Base-by-base conservation (phyloP, 2,113 vertebrate species). In the Galbula dea region DNA sequence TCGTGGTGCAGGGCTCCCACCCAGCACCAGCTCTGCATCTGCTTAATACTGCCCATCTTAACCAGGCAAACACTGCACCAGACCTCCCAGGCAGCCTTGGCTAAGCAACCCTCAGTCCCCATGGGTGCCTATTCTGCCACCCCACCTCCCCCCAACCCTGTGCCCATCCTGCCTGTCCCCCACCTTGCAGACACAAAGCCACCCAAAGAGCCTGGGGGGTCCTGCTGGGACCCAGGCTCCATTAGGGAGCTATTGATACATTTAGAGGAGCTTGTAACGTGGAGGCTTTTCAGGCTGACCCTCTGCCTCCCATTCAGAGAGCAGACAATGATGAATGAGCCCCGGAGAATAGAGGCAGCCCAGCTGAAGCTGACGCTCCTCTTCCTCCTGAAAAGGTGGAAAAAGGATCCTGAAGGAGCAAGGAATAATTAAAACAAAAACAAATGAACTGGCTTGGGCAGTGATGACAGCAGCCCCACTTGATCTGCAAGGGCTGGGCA, bases 281-380 rank as follows among this genome's bases (percentile, higher is more conserved):
- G 2, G 59, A 22, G 65, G 94, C 95, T 95, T 97, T 97, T 92
- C 96, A 97, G 96, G 86, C 88, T 97, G 96, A 97, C 90, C 95
- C 95, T 92, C 86, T 84, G 93, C 88, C 94, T 96, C 94, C 93
- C 91, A 97, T 97, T 97, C 90, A 97, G 94, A 65, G 61, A 0
- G 78, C 16, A 78, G 94, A 96, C 96, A 96, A 96, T 96, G 96
- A 97, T 93, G 95, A 96, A 97, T 92, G 96, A 95, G 92, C 73
- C 68, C 29, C 3, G 43, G 58, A 94, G 93, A 96, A 90, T 52
- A 76, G 82, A 89, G 86, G 79, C 91, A 39, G 94, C 92, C 88
- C 95, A 93, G 95, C 95, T 94, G 96, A 97, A 94, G 52, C 89
- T 39, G 81, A 36, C 34, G 83, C 78, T 94, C 84, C 96, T 49